phyloP scores from a whole-genome alignment of 2,797 vertebrate species.

The Phoeniculus purpureus region DNA sequence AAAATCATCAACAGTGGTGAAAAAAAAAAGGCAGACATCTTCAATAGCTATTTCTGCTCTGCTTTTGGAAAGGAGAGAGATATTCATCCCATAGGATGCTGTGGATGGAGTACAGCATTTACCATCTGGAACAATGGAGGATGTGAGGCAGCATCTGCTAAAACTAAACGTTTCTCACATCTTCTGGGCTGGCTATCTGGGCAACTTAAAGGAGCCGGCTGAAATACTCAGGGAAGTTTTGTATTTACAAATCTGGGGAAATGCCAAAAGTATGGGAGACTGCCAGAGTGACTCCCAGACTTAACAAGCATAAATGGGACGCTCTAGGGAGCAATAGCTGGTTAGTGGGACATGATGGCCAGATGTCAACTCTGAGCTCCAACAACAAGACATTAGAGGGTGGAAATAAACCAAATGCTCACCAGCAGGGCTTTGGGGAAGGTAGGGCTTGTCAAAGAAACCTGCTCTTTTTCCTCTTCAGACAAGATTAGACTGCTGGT shows the following conservation, averaged over 20 bases:
- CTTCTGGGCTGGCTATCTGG: slow-evolving; percentile 21
- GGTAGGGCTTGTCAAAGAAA: background rate
- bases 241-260: background rate
- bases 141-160: slow-evolving; percentile 52
- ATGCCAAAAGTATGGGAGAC: background rate
- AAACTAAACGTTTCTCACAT: slow-evolving; percentile 53
- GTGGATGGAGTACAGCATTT: slow-evolving; percentile 5
- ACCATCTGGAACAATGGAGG: slow-evolving; percentile 50
- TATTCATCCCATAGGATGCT: slow-evolving; percentile 36
- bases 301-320: background rate
- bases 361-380: background rate
- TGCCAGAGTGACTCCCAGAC: background rate
- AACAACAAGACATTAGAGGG: background rate
- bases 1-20: background rate
- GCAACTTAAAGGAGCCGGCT: background rate
- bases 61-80: background rate
- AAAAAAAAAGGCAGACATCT: background rate
- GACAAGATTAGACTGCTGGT: slow-evolving; percentile 14
- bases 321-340: background rate
- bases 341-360: background rate
- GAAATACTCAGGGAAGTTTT: background rate
- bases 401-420: background rate
- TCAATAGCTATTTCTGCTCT: slow-evolving; percentile 24
- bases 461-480: slow-evolving; percentile 12
- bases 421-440: slow-evolving; percentile 15